These are phyloP conservation scores for Sula dactylatra DNA, from an alignment of 2,113 vertebrate genomes.

Conservation along the genomic window DNA sequence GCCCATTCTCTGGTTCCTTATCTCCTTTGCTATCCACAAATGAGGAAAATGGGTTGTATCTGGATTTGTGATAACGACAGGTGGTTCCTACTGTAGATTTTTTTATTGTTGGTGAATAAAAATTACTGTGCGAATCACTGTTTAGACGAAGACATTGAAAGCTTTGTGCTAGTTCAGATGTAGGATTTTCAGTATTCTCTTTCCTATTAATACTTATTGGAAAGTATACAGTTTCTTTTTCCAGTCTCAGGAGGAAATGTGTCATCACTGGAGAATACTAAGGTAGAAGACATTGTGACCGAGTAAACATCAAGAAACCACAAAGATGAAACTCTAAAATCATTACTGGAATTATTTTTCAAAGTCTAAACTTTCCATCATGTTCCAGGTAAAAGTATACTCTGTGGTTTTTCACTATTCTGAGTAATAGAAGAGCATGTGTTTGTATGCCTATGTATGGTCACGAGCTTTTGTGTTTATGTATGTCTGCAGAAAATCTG, in stretches of 20 bases:
- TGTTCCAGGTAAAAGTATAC: not conserved
- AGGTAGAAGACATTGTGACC: not conserved
- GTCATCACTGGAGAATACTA: not conserved
- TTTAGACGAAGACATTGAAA: not conserved
- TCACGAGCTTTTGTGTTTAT: not conserved
- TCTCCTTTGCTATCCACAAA: not conserved
- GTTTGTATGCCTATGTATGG: not conserved
- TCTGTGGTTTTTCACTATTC: not conserved
- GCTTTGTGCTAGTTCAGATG: not conserved
- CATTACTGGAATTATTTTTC: not conserved
- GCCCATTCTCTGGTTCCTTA: not conserved
- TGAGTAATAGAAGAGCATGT: not conserved
- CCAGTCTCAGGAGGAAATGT: not conserved
- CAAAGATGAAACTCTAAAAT: not conserved
- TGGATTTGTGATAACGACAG: not conserved
- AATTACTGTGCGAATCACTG: rapidly evolving
- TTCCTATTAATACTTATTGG: not conserved
- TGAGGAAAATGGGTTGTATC: not conserved
- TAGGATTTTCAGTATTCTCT: not conserved
- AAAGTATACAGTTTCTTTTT: not conserved
- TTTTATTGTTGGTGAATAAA: not conserved
- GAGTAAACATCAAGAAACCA: not conserved
- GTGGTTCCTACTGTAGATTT: not conserved
- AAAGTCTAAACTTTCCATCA: not conserved
- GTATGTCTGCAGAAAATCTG: not conserved